phyloP scores from a whole-genome alignment of 1,140 invertebrate genomes.

The Carposina sasakii region DNA sequence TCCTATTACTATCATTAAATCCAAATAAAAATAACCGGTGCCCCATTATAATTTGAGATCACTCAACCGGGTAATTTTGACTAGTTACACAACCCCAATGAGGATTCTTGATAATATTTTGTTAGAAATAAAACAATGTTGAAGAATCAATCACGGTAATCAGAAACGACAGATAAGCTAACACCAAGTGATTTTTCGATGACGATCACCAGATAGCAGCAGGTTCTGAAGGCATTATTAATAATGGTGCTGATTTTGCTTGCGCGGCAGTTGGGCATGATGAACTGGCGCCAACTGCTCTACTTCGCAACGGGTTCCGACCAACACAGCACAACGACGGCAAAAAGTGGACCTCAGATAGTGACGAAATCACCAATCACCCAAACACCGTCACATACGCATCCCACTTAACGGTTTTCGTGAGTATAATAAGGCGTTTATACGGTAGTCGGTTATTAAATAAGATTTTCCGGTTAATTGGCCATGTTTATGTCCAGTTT shows the following conservation, averaged over 20 bases:
- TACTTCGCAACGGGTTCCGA: conserved; percentile 32
- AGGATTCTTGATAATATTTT: too few relatives aligned
- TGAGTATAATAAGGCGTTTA: conserved; percentile 39
- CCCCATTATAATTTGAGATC: conserved; percentile 45
- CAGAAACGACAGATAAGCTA: too few relatives aligned
- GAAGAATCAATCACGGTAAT: too few relatives aligned
- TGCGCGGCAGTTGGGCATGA: conserved; percentile 45
- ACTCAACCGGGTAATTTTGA: conserved; percentile 49
- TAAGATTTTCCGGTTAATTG: conserved; percentile 44
- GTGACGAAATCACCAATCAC: conserved; percentile 35
- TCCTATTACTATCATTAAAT: conserved; percentile 55
- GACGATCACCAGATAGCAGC: conserved; percentile 37
- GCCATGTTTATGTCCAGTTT: conserved; percentile 36
- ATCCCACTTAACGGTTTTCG: conserved; percentile 43
- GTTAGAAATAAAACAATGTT: too few relatives aligned
- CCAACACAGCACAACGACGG: conserved; percentile 17
- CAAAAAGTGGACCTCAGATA: conserved; percentile 34
- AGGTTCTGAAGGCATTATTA: conserved; percentile 47
- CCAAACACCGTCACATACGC: conserved; percentile 25
- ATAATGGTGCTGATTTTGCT: conserved; percentile 36
- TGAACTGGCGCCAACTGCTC: conserved; percentile 45
- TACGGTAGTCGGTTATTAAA: conserved; percentile 51
- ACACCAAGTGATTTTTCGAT: too few relatives aligned
- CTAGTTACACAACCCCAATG: too few relatives aligned
- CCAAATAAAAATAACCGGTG: conserved; percentile 47